Evolutionary conservation across 2,888 invertebrate species (phyloP), one percentile per base, ranked within the genome.

Genomic region (Celastrina argiolus): DNA sequence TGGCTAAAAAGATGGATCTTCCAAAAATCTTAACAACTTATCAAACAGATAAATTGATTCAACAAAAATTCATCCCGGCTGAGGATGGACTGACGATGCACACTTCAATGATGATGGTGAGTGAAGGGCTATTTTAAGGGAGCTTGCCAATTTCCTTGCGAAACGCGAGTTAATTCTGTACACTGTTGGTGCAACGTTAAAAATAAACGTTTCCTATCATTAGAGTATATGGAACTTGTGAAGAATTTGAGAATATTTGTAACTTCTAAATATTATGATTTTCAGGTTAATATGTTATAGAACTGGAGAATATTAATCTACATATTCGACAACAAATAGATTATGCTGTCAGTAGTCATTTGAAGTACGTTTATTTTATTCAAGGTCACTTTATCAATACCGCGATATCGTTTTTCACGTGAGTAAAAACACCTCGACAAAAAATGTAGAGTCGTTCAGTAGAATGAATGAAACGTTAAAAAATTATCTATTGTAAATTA

Each of bases 61-160:
- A n/a, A n/a, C n/a, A n/a, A n/a, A n/a, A n/a, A n/a, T n/a, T n/a
- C n/a, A n/a, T 84, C 87, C 87, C 84, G 82, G 73, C 73, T 73
- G 75, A 81, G 72, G 72, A 75, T 82, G 88, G 73, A 71, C 69
- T 66, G 65, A 78, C 73, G 66, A 90, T 90, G 90, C 89, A 90
- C 75, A 87, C 89, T 80, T 90, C 90, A 78, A 85, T 91, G 78
- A 90, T 89, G 84, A 90, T 91, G 90, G 90, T 90, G 72, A 85
- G 89, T 80, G 61, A 65, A 41, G 51, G 56, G 26, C 67, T 70
- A 71, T 72, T 71, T 73, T 66, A 58, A 67, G 69, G 59, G 42
- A 56, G 65, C 64, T 63, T 64, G 70, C 69, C 70, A 69, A 70
- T 68, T 69, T 69, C 68, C 69, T 72, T 72, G 67, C 69, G 66